These are phyloP conservation scores for Myotis daubentonii DNA, from an alignment of 2,797 vertebrate species.

Conservation along the genomic window DNA sequence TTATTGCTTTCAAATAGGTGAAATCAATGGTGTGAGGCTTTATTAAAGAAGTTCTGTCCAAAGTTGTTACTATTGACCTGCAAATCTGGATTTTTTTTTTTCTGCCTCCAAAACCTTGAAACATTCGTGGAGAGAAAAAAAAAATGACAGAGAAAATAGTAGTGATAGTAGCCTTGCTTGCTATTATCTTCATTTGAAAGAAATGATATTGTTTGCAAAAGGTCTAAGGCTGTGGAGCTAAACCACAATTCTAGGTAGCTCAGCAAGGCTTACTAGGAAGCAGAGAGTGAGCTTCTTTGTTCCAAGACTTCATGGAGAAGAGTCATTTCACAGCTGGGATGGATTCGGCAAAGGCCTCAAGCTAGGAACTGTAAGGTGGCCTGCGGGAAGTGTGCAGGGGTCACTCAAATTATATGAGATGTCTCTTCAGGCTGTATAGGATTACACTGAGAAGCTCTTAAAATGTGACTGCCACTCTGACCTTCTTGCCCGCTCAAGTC, in stretches of 20 bases:
- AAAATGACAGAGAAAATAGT: slow-evolving; percentile 46
- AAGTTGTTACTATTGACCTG: slow-evolving; percentile 71
- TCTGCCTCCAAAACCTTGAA: slow-evolving; percentile 69
- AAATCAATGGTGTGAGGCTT: slow-evolving; percentile 36
- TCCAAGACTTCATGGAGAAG: slow-evolving; percentile 77
- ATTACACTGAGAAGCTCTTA: slow-evolving; percentile 76
- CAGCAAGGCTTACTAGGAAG: slow-evolving; percentile 80
- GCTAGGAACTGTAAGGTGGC: slow-evolving; percentile 83
- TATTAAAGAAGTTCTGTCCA: slow-evolving; percentile 59
- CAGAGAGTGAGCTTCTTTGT: slow-evolving; percentile 81
- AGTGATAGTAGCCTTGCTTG: not conserved
- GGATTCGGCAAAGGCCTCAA: slow-evolving; percentile 74
- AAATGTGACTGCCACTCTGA: slow-evolving; percentile 78
- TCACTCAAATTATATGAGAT: slow-evolving; percentile 80
- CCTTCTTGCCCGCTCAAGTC: slow-evolving; percentile 80
- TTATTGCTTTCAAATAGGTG: slow-evolving; percentile 48
- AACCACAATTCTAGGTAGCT: slow-evolving; percentile 79
- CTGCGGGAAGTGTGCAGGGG: slow-evolving; percentile 80
- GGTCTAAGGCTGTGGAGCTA: slow-evolving; percentile 63
- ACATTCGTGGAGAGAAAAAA: not conserved
- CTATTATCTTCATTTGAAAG: slow-evolving; percentile 67
- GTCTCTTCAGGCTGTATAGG: slow-evolving; percentile 80
- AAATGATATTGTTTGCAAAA: slow-evolving; percentile 72
- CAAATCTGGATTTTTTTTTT: slow-evolving; percentile 60
- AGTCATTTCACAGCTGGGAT: slow-evolving; percentile 70